These are phyloP conservation scores for Drosophila prostipennis DNA, from an alignment of 2,888 invertebrate genomes.

Conservation along the genomic window DNA sequence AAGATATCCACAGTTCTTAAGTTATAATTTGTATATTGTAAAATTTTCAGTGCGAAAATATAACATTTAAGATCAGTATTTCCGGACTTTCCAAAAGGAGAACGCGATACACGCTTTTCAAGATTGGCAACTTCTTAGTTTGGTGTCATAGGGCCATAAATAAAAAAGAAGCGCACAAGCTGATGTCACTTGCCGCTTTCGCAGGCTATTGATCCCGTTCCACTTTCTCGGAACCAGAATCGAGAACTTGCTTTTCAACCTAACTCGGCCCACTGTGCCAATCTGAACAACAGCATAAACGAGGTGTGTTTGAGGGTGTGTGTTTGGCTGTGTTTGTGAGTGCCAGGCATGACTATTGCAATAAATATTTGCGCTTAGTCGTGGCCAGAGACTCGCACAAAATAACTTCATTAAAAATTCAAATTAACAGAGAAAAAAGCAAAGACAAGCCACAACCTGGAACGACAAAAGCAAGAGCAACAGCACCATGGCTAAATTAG, in stretches of 20 bases:
- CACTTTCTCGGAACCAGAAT: conserved; percentile 42
- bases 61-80: neutral
- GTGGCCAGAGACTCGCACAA: conserved; percentile 64
- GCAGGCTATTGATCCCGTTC: conserved; percentile 40
- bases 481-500: conserved; percentile 48
- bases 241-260: conserved; percentile 24
- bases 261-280: conserved; percentile 59
- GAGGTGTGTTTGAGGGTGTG: conserved; percentile 39
- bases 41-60: neutral
- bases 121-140: conserved; percentile 14
- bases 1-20: no score
- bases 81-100: neutral
- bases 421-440: conserved; percentile 56
- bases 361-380: conserved; percentile 74
- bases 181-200: conserved; percentile 37
- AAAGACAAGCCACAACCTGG: conserved; percentile 47
- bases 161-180: conserved; percentile 12
- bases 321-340: conserved; percentile 39
- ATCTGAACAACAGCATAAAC: conserved; percentile 5
- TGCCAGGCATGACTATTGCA: conserved; percentile 65
- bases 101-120: neutral
- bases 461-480: conserved; percentile 34
- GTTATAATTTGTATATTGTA: no score
- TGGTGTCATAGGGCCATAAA: conserved; percentile 32
- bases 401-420: conserved; percentile 72